Evolutionary conservation across 2,888 invertebrate genomes (phyloP).

Genomic region (Diadegma fenestrale): DNA sequence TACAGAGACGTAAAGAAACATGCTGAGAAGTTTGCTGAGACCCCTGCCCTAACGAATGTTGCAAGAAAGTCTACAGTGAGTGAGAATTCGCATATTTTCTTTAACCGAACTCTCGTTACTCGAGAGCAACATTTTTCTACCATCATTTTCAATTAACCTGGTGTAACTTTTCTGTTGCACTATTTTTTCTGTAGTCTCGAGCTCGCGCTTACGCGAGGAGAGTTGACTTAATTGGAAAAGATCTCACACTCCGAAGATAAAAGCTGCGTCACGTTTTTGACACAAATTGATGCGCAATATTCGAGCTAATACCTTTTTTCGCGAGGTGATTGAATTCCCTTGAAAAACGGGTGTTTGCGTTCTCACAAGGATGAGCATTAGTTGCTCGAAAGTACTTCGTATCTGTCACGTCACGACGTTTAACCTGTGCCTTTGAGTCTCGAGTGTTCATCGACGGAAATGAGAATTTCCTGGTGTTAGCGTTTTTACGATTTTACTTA

Average conservation of each 20-base stretch:
- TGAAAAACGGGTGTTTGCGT: constrained; percentile 64
- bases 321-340: constrained; percentile 50
- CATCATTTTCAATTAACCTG: neutral
- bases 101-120: neutral
- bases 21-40: no score
- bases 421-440: neutral
- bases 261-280: constrained; percentile 56
- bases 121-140: neutral
- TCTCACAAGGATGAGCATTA: constrained; percentile 29
- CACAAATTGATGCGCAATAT: constrained; percentile 58
- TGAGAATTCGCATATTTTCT: neutral
- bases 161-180: neutral
- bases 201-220: neutral
- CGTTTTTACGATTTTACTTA: neutral
- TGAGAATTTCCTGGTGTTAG: neutral
- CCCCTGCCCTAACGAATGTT: neutral
- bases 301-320: constrained; percentile 47
- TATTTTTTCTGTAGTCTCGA: neutral
- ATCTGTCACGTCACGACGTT: constrained; percentile 34
- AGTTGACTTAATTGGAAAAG: constrained; percentile 56
- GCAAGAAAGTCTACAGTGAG: neutral
- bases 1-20: no score
- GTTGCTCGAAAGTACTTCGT: constrained; percentile 54
- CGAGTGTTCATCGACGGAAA: constrained; percentile 21
- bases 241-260: constrained; percentile 22